phyloP scores from a whole-genome alignment of 2,113 vertebrate species.

The Clarias batrachus region DNA sequence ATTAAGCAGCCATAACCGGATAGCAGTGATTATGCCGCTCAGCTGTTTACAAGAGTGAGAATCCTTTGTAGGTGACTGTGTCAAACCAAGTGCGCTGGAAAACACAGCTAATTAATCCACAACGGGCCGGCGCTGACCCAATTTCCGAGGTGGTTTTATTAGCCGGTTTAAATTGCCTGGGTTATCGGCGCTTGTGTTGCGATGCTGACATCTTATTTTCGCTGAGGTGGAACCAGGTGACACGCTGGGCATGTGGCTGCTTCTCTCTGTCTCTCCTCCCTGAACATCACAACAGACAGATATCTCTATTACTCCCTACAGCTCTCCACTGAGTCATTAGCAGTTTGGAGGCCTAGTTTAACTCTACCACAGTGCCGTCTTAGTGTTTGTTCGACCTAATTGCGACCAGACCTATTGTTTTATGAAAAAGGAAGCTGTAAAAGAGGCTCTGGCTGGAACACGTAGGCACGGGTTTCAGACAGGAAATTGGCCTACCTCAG shows the following conservation, averaged over 20 bases:
- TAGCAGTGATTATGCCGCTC: constrained; percentile 1
- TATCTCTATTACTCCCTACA: constrained; percentile 78
- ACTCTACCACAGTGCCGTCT: constrained; percentile 61
- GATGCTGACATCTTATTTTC: constrained; percentile 42
- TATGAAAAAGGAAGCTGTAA: constrained; percentile 42
- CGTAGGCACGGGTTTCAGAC: constrained; percentile 16
- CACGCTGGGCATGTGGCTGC: constrained; percentile 56
- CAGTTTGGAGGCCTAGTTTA: constrained; percentile 68
- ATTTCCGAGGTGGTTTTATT: constrained; percentile 39
- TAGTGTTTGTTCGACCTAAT: constrained; percentile 59
- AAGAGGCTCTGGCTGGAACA: constrained; percentile 8
- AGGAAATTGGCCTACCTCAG: constrained; percentile 40
- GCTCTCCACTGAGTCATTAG: constrained; percentile 74
- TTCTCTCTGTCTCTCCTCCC: neutral
- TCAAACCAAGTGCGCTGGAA: constrained; percentile 60
- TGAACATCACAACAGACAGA: constrained; percentile 76
- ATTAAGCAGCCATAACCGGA: constrained; percentile 41
- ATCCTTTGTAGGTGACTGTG: constrained; percentile 51
- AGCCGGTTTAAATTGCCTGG: constrained; percentile 14
- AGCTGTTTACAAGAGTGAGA: constrained; percentile 32
- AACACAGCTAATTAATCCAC: constrained; percentile 85
- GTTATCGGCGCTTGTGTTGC: constrained; percentile 19
- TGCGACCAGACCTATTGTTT: constrained; percentile 51
- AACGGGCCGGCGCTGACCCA: constrained; percentile 73
- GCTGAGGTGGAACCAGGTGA: constrained; percentile 45